phyloP scores from a whole-genome alignment of 2,797 vertebrate genomes.

The Coluber constrictor region DNA sequence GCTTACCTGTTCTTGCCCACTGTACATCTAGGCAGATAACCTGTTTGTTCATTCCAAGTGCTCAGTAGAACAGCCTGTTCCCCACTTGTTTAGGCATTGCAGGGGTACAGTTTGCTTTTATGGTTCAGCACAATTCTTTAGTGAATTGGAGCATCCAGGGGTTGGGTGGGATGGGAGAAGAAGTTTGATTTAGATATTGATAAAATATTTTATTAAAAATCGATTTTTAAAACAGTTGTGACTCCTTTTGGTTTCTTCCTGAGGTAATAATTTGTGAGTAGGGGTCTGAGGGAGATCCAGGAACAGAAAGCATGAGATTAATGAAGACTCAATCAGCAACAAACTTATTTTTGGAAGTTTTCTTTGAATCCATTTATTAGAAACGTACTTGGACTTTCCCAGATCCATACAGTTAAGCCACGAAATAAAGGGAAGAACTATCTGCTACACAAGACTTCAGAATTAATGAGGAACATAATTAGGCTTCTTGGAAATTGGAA shows the following conservation, averaged over 20 bases:
- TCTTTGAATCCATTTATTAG: background rate
- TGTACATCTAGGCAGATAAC: background rate
- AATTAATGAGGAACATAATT: background rate
- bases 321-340: background rate
- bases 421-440: background rate
- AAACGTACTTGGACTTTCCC: background rate
- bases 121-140: too few species aligned
- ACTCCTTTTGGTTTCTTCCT: slow-evolving; percentile 16
- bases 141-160: background rate
- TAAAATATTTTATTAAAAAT: slow-evolving; percentile 70
- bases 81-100: background rate
- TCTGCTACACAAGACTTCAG: background rate
- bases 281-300: background rate
- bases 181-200: slow-evolving; percentile 58
- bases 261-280: background rate
- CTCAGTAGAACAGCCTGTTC: background rate
- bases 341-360: background rate
- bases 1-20: too few species aligned
- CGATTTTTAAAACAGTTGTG: slow-evolving; percentile 50
- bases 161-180: slow-evolving; percentile 47
- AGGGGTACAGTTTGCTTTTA: too few species aligned
- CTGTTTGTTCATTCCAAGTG: background rate
- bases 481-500: background rate
- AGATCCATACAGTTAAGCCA: background rate
- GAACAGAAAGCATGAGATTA: background rate